These are phyloP conservation scores for Agrochola lota DNA, from an alignment of 2,888 invertebrate genomes.

Conservation along the genomic window DNA sequence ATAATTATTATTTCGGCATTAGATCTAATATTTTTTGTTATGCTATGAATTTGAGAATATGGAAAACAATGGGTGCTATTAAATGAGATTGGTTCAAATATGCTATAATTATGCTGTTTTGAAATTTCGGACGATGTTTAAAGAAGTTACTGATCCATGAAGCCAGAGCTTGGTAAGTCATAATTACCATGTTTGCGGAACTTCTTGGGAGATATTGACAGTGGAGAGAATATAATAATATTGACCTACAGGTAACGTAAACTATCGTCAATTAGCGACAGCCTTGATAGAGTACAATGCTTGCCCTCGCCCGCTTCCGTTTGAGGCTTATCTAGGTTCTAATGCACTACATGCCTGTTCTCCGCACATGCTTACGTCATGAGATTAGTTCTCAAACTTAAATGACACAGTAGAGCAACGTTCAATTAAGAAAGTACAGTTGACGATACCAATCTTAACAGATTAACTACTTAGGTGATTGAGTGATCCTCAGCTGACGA, in stretches of 20 bases:
- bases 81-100: slow-evolving; percentile 38
- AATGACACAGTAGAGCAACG: not conserved
- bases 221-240: slow-evolving; percentile 51
- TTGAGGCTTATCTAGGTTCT: slow-evolving; percentile 66
- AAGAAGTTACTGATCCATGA: slow-evolving; percentile 46
- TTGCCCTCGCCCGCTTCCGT: slow-evolving; percentile 77
- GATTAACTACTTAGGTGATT: not conserved
- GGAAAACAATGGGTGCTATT: slow-evolving; percentile 51
- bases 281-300: slow-evolving; percentile 64
- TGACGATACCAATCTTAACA: not conserved
- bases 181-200: slow-evolving; percentile 32
- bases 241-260: slow-evolving; percentile 57
- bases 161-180: slow-evolving; percentile 13
- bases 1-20: slow-evolving; percentile 51
- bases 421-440: slow-evolving; percentile 15
- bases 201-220: slow-evolving; percentile 28
- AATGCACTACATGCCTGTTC: slow-evolving; percentile 49
- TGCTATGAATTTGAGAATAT: slow-evolving; percentile 40
- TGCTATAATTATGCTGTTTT: slow-evolving; percentile 31
- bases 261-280: slow-evolving; percentile 58
- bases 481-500: slow-evolving; percentile 11
- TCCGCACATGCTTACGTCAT: slow-evolving; percentile 24
- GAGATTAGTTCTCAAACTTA: slow-evolving; percentile 23
- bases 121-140: slow-evolving; percentile 12
- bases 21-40: slow-evolving; percentile 33